phyloP scores from a whole-genome alignment of 2,888 invertebrate genomes.

The Lasioglossum vierecki region DNA sequence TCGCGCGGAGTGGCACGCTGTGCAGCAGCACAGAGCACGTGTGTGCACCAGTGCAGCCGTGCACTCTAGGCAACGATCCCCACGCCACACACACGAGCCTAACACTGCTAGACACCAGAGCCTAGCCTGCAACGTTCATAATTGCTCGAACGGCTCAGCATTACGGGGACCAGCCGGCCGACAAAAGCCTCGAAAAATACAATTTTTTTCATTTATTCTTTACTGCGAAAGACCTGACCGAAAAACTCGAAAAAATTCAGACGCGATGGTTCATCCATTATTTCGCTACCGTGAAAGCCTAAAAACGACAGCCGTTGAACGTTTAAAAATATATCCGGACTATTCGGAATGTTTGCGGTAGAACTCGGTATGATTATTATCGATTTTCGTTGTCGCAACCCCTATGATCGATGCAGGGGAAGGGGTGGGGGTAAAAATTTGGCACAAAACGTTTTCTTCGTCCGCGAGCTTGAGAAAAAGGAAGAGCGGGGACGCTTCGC shows the following conservation, averaged over 20 bases:
- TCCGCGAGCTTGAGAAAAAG: too few species aligned
- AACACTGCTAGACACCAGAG: constrained; percentile 36
- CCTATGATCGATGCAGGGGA: too few species aligned
- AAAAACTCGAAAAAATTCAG: not conserved
- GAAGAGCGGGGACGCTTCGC: not conserved
- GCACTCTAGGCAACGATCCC: constrained; percentile 17
- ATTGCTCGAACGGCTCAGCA: constrained; percentile 1
- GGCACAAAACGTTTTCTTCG: not conserved
- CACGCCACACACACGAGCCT: constrained; percentile 11
- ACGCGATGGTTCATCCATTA: not conserved
- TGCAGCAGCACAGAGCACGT: constrained; percentile 13
- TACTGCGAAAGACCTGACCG: not conserved
- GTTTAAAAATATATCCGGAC: not conserved
- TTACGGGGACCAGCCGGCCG: not conserved
- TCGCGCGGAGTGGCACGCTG: not conserved
- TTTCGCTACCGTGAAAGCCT: not conserved
- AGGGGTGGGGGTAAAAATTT: not conserved
- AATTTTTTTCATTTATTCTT: not conserved
- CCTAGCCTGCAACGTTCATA: not conserved
- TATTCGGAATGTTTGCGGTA: not conserved
- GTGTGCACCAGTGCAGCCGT: constrained; percentile 14
- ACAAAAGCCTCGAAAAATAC: not conserved
- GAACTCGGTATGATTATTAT: not conserved
- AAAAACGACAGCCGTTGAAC: not conserved
- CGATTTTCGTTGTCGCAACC: not conserved